Base-by-base conservation (phyloP, 2,888 invertebrate genomes). In the Drosophila eohydei region DNA sequence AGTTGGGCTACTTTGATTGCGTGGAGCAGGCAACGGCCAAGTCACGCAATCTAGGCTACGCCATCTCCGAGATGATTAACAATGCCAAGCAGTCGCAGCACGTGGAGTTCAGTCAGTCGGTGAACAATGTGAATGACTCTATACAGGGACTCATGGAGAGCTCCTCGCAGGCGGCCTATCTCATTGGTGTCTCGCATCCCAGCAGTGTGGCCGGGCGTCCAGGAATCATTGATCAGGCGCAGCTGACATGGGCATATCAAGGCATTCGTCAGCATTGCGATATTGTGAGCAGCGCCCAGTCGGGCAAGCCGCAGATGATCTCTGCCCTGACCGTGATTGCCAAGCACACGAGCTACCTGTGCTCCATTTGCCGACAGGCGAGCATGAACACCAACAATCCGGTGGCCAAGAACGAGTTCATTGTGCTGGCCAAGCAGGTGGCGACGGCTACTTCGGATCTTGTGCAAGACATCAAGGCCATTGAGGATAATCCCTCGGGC, bases 371-470 rank as follows among this genome's bases (percentile, higher is more conserved):
- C 91, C 95, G 99, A 36, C 95, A 96, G 59, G 99, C 99, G 0
- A 98, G 98, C 36, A 96, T 97, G 75, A 97, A 97, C 90, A 98
- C 98, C 1, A 95, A 94, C 66, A 97, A 97, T 93, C 97, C 98
- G 0, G 96, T 97, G 4, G 98, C 98, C 63, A 99, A 99, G 93
- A 94, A 98, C 38, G 98, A 98, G 93, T 99, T 99, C 93, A 98
- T 99, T 61, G 98, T 99, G 92, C 97, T 98, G 77, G 99, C 99
- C 61, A 98, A 98, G 92, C 98, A 99, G 90, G 98, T 99, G 2
- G 99, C 99, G 56, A 97, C 97, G 93, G 97, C 97, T 21, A 99
- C 99, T 0, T 97, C 98, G 0, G 95, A 96, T 75, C 94, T 99
- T 26, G 99, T 99, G 26, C 97, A 97, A 92, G 97, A 98, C 92